These are phyloP conservation scores for Cremastinae sp. DNA, from an alignment of 2,888 invertebrate species.

Conservation along the genomic window DNA sequence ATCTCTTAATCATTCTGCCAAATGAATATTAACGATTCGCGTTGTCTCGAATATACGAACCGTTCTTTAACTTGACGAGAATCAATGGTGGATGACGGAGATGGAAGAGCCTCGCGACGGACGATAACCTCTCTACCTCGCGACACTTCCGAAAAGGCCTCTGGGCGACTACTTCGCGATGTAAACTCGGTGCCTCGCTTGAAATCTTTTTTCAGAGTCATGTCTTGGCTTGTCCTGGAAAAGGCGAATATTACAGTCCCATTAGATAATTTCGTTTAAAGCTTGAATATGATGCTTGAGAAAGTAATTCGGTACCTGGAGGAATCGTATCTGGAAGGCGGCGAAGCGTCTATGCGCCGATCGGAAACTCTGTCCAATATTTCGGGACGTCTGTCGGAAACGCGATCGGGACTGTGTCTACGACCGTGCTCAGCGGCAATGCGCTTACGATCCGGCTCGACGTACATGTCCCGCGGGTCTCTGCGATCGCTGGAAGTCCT, in stretches of 20 bases:
- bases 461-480: conserved; percentile 76
- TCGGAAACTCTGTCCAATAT: conserved; percentile 77
- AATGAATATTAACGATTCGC: background rate
- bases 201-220: conserved; percentile 76
- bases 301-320: conserved; percentile 67
- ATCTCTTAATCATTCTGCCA: background rate
- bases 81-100: conserved; percentile 74
- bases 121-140: conserved; percentile 78
- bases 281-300: background rate
- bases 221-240: conserved; percentile 74
- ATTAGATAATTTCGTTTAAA: background rate
- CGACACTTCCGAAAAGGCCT: conserved; percentile 75
- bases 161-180: conserved; percentile 76
- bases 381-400: conserved; percentile 74
- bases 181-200: conserved; percentile 76
- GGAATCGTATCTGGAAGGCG: conserved; percentile 76
- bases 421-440: conserved; percentile 75
- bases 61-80: conserved; percentile 78
- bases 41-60: conserved; percentile 65
- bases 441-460: conserved; percentile 77
- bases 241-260: background rate
- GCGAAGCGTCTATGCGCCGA: conserved; percentile 74
- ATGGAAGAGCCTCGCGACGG: conserved; percentile 74
- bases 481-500: conserved; percentile 75
- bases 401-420: conserved; percentile 76